These are phyloP conservation scores for Oophaga sylvatica DNA, from an alignment of 2,797 vertebrate species.

Conservation along the genomic window DNA sequence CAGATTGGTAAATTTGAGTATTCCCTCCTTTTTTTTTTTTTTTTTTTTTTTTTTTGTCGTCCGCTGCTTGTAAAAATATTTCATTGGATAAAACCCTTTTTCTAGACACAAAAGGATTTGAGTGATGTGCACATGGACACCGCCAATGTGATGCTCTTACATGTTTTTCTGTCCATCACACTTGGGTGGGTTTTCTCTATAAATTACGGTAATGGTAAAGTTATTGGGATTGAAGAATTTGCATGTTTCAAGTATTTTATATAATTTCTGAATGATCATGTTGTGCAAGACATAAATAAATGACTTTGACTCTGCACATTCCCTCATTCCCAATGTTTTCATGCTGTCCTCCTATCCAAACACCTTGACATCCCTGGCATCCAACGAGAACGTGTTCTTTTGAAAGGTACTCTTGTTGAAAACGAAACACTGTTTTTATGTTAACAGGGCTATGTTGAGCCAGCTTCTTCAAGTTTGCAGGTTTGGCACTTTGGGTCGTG, in stretches of 20 bases:
- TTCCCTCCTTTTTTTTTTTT: no score
- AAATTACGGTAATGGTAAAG: no score
- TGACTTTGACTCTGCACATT: background rate
- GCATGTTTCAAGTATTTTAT: background rate
- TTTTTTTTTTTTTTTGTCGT: no score
- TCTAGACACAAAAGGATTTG: background rate
- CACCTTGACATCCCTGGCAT: constrained; percentile 40
- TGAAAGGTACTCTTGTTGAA: constrained; percentile 56
- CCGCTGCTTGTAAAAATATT: no score
- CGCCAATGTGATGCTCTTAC: background rate
- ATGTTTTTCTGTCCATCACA: no score
- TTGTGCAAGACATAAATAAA: background rate
- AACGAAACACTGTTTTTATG: background rate
- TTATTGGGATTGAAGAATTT: background rate
- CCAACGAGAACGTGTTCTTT: constrained; percentile 21
- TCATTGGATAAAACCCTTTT: no score
- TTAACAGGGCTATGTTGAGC: constrained; percentile 20
- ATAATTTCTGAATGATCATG: background rate
- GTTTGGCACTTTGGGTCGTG: constrained; percentile 50
- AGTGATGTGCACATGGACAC: background rate
- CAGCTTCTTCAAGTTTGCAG: constrained; percentile 41
- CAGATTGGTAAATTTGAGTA: no score
- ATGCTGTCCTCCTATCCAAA: background rate
- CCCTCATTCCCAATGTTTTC: background rate
- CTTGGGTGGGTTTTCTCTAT: background rate